Base-by-base conservation (phyloP, 2,113 vertebrate species). In the Syngnathoides biaculeatus region DNA sequence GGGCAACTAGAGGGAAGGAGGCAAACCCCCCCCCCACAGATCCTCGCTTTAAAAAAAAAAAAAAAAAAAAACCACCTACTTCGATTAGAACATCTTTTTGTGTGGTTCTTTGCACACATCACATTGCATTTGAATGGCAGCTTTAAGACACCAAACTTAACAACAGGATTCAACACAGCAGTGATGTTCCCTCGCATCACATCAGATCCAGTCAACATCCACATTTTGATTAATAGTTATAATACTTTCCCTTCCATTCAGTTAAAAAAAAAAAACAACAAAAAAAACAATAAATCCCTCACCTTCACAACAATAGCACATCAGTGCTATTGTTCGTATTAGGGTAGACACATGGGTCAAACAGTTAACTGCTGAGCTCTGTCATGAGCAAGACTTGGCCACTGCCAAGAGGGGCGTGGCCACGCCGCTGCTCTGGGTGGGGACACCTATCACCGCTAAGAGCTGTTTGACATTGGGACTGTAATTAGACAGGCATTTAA, bases 31-130 rank as follows among this genome's bases (percentile, higher is more conserved):
- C n/a, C n/a, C 58, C 42, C 0, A 9, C 72, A 66, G 68, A 80
- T 69, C 60, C 52, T 63, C 61, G 55, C 59, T 45, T n/a, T n/a
- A n/a, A n/a, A n/a, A n/a, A n/a, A n/a, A n/a, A n/a, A n/a, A n/a
- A n/a, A n/a, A n/a, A 65, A 64, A 80, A 73, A 78, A 74, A 73
- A 42, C 68, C 68, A 72, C 65, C 69, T 45, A 20, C 71, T 66
- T 42, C 67, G n/a, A 64, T 80, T 73, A 64, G 61, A 22, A 71
- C 55, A 66, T 67, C 58, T 24, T 63, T 72, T 63, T 72, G 78
- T 77, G 76, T 52, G 39, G 53, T 50, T 66, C 60, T 61, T 78
- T n/a, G 50, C 52, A 22, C 52, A 53, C 52, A n/a, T 52, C 47
- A 48, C 13, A 27, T 14, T 47, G 17, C 45, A 2, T 47, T 47